Base-by-base conservation (phyloP, 2,113 vertebrate species). In the Aleadryas rufinucha region DNA sequence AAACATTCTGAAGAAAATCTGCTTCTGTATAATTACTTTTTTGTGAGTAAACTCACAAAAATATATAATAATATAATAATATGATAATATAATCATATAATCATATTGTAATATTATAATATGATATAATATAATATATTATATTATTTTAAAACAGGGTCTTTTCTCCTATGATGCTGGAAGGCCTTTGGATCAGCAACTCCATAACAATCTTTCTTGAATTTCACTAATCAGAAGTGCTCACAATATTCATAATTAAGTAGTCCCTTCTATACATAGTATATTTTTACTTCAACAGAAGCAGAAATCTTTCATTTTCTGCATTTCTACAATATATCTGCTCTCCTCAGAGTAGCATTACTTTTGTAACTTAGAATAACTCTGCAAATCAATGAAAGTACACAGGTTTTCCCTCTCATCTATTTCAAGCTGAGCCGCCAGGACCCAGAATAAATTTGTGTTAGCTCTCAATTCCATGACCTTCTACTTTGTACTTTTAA, bases 401-500 rank as follows among this genome's bases (percentile, higher is more conserved):
- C 89, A 84, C 65, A 94, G 61, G 65, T 69, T 93, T 92, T 95
- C 60, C 64, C n/a, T 87, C 77, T 95, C 84, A 84, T 89, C 91
- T 84, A 79, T 84, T 94, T 95, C 87, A 71, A 87, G 87, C 61
- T 95, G 84, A 91, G 93, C 52, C 87, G 69, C 77, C 65, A 95
- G 89, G 47, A 84, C 68, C 47, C 54, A 89, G 86, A 95, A 92
- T 90, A 97, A 96, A 95, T 91, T 92, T 33, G 4, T 76, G 74
- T 87, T 91, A 82, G 80, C 53, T 94, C 91, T 89, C 91, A 77
- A 68, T 79, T 96, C 72, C 70, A 69, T 53, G 77, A 93, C 94
- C 95, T 97, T 97, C 89, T 61, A 87, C 81, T 93, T 94, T 69
- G 84, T 93, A 94, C 87, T 92, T 94, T 82, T 89, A 95, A 91